Percentiles rank a stretch among this genome's conserved stretches.
These are phyloP conservation scores for Chaetodon trifasciatus DNA, from an alignment of 2,797 vertebrate genomes.

Conservation along the genomic window DNA sequence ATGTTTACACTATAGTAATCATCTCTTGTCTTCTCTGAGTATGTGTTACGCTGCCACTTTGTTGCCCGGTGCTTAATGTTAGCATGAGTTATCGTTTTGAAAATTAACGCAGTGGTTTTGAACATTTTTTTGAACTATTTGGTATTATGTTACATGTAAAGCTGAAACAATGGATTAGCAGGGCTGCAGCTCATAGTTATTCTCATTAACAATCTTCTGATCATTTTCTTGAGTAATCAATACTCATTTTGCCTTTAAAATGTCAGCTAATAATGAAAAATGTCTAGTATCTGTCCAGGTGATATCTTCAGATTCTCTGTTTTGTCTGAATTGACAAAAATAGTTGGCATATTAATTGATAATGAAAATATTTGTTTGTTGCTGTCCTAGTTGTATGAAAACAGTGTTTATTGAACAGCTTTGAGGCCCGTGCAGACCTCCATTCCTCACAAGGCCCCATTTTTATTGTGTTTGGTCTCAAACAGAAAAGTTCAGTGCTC, in stretches of 20 bases:
- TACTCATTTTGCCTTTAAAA: not conserved
- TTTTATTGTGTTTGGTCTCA: slow-evolving; percentile 11
- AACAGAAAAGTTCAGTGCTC: not conserved
- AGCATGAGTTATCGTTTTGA: not conserved
- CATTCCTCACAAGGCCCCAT: not conserved
- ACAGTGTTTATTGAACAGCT: not conserved
- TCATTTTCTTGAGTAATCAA: not conserved
- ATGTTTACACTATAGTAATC: not conserved
- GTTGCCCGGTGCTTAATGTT: not conserved
- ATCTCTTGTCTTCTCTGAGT: not conserved
- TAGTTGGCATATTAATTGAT: not conserved
- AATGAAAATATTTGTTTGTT: not conserved
- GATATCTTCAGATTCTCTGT: not conserved
- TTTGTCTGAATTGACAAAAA: not conserved
- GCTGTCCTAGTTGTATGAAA: not conserved
- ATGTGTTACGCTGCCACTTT: not conserved
- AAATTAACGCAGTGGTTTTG: not conserved
- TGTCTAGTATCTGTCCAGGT: not conserved
- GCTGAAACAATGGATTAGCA: not conserved
- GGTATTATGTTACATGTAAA: not conserved
- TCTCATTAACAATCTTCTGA: not conserved
- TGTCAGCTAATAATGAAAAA: not conserved
- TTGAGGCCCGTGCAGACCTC: not conserved
- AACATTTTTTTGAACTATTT: not conserved
- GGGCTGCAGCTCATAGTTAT: not conserved